Evolutionary conservation across 2,113 vertebrate species (phyloP).

Genomic region (Ictidomys tridecemlineatus): DNA sequence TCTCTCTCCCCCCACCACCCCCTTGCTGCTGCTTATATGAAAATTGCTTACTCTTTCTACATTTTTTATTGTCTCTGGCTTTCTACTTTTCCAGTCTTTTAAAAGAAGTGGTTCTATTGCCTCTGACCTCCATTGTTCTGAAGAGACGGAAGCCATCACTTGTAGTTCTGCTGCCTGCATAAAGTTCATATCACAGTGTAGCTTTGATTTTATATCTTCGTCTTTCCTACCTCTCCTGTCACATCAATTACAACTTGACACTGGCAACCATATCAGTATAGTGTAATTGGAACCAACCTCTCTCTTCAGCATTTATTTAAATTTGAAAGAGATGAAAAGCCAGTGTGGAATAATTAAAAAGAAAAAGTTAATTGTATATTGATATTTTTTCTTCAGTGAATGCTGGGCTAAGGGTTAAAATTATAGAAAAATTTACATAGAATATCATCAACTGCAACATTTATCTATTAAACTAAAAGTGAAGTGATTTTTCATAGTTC

Average conservation of each 20-base stretch:
- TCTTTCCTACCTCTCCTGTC: neutral
- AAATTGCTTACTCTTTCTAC: neutral
- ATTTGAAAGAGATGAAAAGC: conserved; percentile 35
- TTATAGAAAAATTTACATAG: neutral
- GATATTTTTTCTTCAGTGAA: conserved; percentile 56
- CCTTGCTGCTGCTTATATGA: neutral
- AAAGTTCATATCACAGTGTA: neutral
- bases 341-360: conserved; percentile 7
- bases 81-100: neutral
- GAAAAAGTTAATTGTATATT: neutral
- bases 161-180: neutral
- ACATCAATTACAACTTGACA: conserved; percentile 4
- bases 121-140: neutral
- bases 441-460: conserved; percentile 29
- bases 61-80: neutral
- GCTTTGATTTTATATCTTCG: neutral
- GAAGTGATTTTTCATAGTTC: conserved; percentile 9
- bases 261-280: neutral
- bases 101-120: neutral
- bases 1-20: too few relatives aligned
- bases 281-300: neutral
- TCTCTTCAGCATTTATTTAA: neutral
- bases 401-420: neutral
- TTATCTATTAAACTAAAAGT: conserved; percentile 44
- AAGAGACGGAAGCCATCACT: neutral